phyloP scores from a whole-genome alignment of 1,140 invertebrate species.

The Lamellibrachia luymesi region DNA sequence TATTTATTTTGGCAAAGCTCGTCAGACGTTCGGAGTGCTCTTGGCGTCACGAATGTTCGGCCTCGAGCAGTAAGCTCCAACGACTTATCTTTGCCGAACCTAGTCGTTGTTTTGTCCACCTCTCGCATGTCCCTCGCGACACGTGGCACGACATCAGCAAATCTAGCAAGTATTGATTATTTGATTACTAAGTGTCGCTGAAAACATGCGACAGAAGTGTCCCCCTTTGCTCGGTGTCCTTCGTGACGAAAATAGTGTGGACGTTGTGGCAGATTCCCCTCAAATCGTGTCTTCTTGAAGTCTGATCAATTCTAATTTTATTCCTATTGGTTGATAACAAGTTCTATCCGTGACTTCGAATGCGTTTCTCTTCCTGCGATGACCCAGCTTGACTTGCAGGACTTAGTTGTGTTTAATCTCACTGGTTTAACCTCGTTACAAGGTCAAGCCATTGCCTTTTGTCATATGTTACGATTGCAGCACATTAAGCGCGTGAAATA shows the following conservation, averaged over 20 bases:
- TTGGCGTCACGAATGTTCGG: neutral
- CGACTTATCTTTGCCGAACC: neutral
- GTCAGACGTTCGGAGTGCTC: neutral
- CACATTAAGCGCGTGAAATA: too few relatives aligned
- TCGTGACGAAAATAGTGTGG: too few relatives aligned
- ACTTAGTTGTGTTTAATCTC: too few relatives aligned
- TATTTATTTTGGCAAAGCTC: neutral
- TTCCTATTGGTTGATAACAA: neutral
- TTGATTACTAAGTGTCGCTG: neutral
- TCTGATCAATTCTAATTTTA: neutral
- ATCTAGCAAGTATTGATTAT: neutral
- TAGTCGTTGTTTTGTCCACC: neutral
- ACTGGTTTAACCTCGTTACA: too few relatives aligned
- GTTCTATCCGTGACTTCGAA: neutral
- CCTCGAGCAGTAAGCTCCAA: neutral
- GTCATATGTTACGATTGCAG: too few relatives aligned
- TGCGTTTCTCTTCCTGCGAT: too few relatives aligned
- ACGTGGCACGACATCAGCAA: neutral
- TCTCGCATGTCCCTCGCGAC: neutral
- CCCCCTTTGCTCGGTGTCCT: too few relatives aligned
- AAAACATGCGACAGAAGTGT: too few relatives aligned
- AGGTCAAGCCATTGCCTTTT: too few relatives aligned
- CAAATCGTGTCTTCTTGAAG: neutral
- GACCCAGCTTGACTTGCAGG: too few relatives aligned
- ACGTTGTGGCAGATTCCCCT: too few relatives aligned